Conservation (phyloP, 2,797 vertebrate genomes). For the Pitangus sulphuratus region DNA sequence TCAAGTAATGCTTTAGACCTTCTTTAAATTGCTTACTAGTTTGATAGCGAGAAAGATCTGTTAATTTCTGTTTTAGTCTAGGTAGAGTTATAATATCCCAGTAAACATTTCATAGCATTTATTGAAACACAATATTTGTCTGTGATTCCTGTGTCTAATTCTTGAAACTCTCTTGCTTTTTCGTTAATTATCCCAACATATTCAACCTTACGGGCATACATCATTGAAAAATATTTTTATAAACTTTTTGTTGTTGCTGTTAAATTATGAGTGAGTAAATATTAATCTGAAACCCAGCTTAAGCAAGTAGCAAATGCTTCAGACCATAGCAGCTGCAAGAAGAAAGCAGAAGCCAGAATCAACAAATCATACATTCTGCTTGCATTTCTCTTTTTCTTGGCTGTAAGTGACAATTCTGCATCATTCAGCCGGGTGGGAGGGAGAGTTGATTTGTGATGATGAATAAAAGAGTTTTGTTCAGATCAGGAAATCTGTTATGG, state of each 20-base stretch:
- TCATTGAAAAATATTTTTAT: not conserved
- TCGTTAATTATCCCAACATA: not conserved
- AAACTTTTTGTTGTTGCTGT: not conserved
- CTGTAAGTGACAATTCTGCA: constrained; percentile 1
- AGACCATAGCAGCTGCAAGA: constrained; percentile 12
- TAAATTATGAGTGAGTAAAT: not conserved
- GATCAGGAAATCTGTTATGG: constrained; percentile 1
- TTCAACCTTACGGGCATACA: not conserved
- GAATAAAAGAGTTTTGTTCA: constrained; percentile 29
- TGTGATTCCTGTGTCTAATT: not conserved
- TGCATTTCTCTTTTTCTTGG: not conserved
- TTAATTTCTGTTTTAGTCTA: not conserved
- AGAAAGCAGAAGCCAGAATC: not conserved
- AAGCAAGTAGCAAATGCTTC: not conserved
- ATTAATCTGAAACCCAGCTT: not conserved
- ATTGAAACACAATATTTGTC: not conserved
- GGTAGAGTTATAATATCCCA: not conserved
- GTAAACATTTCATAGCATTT: not conserved
- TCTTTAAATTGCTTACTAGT: not conserved
- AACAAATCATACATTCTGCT: constrained; percentile 19
- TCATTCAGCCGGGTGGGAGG: not conserved
- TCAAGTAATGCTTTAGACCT: not conserved
- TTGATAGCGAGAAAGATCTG: not conserved
- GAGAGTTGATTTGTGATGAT: not conserved
- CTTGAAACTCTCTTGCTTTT: not conserved